Conservation (phyloP, 2,888 invertebrate genomes). For the Thumatha senex region DNA sequence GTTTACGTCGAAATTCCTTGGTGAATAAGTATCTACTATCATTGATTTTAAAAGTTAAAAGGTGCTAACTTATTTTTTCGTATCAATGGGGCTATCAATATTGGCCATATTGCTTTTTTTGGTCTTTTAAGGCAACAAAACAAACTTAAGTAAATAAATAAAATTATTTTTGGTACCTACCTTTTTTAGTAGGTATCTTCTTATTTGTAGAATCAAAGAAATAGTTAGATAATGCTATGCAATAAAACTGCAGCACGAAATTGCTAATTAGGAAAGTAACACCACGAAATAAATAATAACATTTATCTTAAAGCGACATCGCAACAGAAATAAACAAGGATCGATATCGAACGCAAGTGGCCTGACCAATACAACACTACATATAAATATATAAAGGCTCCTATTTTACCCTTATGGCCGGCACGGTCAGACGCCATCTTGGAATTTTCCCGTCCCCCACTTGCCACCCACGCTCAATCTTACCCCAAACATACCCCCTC, state of each 20-base stretch:
- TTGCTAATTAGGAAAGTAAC: background rate
- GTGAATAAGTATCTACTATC: too few species aligned
- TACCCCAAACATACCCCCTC: conserved; percentile 79
- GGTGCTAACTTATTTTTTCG: too few species aligned
- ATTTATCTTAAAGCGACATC: background rate
- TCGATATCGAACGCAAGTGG: conserved; percentile 56
- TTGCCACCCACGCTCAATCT: conserved; percentile 74
- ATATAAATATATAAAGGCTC: conserved; percentile 70
- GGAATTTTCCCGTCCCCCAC: conserved; percentile 65
- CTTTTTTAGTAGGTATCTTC: too few species aligned
- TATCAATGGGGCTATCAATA: too few species aligned
- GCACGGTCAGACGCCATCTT: conserved; percentile 80
- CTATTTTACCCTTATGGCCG: conserved; percentile 83
- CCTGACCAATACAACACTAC: conserved; percentile 73
- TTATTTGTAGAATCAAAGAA: too few species aligned
- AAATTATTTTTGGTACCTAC: too few species aligned
- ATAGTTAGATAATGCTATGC: too few species aligned
- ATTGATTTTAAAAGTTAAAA: too few species aligned
- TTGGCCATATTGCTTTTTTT: too few species aligned
- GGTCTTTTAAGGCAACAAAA: too few species aligned
- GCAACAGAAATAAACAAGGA: conserved; percentile 40
- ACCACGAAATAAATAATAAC: background rate
- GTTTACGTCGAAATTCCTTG: background rate
- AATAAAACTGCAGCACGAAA: background rate
- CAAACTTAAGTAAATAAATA: too few species aligned